These are phyloP conservation scores for Campylomormyrus tamandua DNA, from an alignment of 2,113 vertebrate species.

Conservation along the genomic window DNA sequence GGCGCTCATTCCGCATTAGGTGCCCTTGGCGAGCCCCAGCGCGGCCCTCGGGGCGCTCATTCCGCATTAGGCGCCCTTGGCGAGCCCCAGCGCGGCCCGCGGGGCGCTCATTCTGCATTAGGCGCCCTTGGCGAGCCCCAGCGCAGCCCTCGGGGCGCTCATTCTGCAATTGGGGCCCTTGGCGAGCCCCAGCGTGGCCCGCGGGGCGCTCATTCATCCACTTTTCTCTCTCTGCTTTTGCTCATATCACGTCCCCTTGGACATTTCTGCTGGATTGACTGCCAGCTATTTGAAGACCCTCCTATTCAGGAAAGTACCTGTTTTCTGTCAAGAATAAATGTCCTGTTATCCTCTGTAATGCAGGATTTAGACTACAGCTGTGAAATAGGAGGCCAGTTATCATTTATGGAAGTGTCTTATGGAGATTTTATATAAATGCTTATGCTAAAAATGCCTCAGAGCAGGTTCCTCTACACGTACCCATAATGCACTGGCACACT, in stretches of 20 bases:
- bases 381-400: background rate
- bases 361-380: background rate
- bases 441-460: background rate
- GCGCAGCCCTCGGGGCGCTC: no score
- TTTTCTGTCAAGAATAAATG: background rate
- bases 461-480: background rate
- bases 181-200: no score
- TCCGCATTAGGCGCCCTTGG: no score
- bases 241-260: background rate
- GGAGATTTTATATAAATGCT: background rate
- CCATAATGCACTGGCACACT: background rate
- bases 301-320: background rate
- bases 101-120: no score
- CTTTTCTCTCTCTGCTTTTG: background rate
- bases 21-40: no score
- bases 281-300: background rate
- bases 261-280: background rate
- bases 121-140: no score
- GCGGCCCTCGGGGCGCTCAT: background rate
- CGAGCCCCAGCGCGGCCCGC: no score
- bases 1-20: no score
- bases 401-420: background rate
- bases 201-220: no score
- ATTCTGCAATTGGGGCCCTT: no score
- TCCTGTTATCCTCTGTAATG: background rate